phyloP scores from a whole-genome alignment of 2,888 invertebrate species.

The Meiosimyza platycephala region DNA sequence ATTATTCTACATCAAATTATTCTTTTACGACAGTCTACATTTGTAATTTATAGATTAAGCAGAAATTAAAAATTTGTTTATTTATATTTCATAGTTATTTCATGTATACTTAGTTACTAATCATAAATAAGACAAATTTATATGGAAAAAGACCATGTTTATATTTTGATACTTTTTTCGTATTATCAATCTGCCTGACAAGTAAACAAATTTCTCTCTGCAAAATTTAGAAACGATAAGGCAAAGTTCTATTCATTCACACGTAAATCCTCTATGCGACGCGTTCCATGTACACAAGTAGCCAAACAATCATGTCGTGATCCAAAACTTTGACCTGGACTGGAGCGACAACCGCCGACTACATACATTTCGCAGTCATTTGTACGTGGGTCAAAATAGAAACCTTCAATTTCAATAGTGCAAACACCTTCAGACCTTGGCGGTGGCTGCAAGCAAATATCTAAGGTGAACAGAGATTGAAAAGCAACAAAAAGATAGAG shows the following conservation, averaged over 20 bases:
- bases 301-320: constrained; percentile 58
- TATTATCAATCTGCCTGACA: too few relatives aligned
- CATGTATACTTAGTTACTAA: too few relatives aligned
- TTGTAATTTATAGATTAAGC: too few relatives aligned
- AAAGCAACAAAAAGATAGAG: constrained; percentile 3
- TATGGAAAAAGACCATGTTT: too few relatives aligned
- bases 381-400: constrained; percentile 57
- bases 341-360: constrained; percentile 59
- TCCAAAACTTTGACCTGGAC: constrained; percentile 62
- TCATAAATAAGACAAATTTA: too few relatives aligned
- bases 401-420: constrained; percentile 64
- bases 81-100: too few relatives aligned
- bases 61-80: too few relatives aligned
- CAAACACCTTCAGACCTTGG: constrained; percentile 61
- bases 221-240: too few relatives aligned
- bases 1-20: too few relatives aligned
- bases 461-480: constrained; percentile 42
- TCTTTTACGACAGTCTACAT: too few relatives aligned
- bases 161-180: too few relatives aligned
- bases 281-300: constrained; percentile 57
- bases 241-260: constrained; percentile 48
- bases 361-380: constrained; percentile 58
- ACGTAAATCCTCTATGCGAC: constrained; percentile 58
- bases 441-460: constrained; percentile 59
- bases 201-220: too few relatives aligned